Conservation (phyloP, 2,888 invertebrate genomes). For the Alloscopus bannaensis region DNA sequence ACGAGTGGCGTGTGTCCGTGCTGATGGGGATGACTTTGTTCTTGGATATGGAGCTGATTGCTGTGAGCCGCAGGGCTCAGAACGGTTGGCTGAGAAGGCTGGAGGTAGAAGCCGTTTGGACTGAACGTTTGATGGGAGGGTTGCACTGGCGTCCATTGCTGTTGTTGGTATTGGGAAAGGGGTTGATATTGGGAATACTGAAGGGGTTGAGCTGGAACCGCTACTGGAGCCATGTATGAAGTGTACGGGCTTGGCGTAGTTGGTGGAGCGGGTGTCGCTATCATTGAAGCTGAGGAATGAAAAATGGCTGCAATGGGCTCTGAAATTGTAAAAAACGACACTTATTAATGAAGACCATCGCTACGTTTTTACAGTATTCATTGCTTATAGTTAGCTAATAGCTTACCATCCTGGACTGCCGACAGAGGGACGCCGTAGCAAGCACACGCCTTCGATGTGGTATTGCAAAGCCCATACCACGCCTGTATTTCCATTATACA, state of each 20-base stretch:
- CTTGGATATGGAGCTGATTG: constrained; percentile 25
- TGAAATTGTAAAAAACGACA: constrained; percentile 4
- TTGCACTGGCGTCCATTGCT: constrained; percentile 46
- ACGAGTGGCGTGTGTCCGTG: constrained; percentile 28
- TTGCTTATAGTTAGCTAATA: constrained; percentile 5
- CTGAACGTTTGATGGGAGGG: constrained; percentile 24
- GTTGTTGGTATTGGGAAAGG: constrained; percentile 38
- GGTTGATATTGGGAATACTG: constrained; percentile 31
- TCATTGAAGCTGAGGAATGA: constrained; percentile 43
- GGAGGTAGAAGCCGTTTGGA: constrained; percentile 18
- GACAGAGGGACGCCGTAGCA: constrained; percentile 66
- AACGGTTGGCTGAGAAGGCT: constrained; percentile 23
- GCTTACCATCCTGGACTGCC: constrained; percentile 61
- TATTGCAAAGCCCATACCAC: constrained; percentile 64
- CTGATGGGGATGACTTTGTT: no score
- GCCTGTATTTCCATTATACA: constrained; percentile 59
- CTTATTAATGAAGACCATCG: neutral
- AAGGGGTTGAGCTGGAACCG: constrained; percentile 12
- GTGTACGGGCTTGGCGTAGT: constrained; percentile 12
- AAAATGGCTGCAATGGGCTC: constrained; percentile 64
- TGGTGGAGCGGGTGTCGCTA: constrained; percentile 13
- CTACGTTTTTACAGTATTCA: neutral
- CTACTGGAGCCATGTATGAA: constrained; percentile 12
- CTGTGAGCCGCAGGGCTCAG: constrained; percentile 12
- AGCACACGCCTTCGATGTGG: constrained; percentile 58